Evolutionary conservation across 2,113 vertebrate species (phyloP).

Genomic region (Coturnix japonica): DNA sequence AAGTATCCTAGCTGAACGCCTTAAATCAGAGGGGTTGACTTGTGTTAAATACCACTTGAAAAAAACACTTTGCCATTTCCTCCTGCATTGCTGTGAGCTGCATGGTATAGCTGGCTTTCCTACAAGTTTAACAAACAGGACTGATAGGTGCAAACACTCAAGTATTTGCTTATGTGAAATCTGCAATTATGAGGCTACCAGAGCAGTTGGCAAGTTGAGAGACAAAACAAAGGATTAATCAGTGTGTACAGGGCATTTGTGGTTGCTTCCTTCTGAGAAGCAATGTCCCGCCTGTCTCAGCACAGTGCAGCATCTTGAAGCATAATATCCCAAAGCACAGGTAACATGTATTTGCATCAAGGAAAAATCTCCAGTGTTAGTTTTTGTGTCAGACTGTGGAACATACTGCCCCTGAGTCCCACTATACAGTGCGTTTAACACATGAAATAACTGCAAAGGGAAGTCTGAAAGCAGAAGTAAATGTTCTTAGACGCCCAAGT

Average conservation of each 20-base stretch:
- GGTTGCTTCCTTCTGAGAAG: not conserved
- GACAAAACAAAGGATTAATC: not conserved
- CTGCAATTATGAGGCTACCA: not conserved
- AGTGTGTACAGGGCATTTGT: not conserved
- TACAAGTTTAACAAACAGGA: constrained; percentile 6
- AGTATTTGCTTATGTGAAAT: not conserved
- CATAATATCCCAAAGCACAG: not conserved
- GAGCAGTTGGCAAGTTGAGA: not conserved
- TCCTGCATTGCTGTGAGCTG: not conserved
- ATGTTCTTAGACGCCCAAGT: not conserved
- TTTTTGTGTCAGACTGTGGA: not conserved
- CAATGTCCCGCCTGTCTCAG: not conserved
- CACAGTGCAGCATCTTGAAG: not conserved
- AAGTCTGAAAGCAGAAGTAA: not conserved
- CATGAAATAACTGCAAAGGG: not conserved
- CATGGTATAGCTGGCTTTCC: not conserved
- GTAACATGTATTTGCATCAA: not conserved
- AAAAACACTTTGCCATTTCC: not conserved
- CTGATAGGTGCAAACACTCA: not conserved
- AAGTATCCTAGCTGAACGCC: not conserved
- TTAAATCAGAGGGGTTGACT: not conserved
- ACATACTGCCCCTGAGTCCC: not conserved
- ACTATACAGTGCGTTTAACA: not conserved
- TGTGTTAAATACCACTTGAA: not conserved
- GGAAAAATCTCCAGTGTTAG: not conserved